phyloP scores from a whole-genome alignment of 2,888 invertebrate species.

The Orchestes rusci region DNA sequence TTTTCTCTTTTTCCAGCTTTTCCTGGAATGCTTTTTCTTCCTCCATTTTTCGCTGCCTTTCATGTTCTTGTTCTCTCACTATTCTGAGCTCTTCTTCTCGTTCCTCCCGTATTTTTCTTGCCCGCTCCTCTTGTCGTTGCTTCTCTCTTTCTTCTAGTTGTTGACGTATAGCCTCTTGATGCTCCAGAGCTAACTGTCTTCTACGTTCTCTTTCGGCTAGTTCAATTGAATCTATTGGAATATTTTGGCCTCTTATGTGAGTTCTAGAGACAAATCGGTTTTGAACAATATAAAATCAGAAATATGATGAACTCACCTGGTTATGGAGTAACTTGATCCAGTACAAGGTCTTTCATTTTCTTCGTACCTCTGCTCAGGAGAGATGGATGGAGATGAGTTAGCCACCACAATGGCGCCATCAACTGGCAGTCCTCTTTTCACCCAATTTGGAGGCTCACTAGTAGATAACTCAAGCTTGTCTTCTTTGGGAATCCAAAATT shows the following conservation, averaged over 20 bases:
- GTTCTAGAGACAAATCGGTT: slow-evolving; percentile 43
- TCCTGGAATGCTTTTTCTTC: slow-evolving; percentile 62
- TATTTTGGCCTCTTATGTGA: slow-evolving; percentile 79
- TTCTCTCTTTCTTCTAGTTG: slow-evolving; percentile 80
- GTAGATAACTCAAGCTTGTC: slow-evolving; percentile 25
- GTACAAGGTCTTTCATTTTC: slow-evolving; percentile 41
- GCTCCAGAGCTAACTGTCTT: slow-evolving; percentile 74
- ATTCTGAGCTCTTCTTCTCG: slow-evolving; percentile 72
- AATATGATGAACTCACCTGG: slow-evolving; percentile 28
- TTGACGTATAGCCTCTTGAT: slow-evolving; percentile 77
- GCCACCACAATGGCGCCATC: slow-evolving; percentile 46
- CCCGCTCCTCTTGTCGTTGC: slow-evolving; percentile 67
- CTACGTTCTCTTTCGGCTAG: slow-evolving; percentile 75
- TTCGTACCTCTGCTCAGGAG: slow-evolving; percentile 41
- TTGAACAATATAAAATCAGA: neutral
- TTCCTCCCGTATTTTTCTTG: slow-evolving; percentile 68
- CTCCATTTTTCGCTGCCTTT: slow-evolving; percentile 60
- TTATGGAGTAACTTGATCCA: slow-evolving; percentile 35
- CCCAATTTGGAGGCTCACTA: slow-evolving; percentile 47
- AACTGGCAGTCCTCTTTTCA: slow-evolving; percentile 47
- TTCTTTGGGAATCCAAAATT: slow-evolving; percentile 56
- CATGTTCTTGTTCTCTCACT: slow-evolving; percentile 63
- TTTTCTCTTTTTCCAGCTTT: slow-evolving; percentile 63
- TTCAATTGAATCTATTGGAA: slow-evolving; percentile 70
- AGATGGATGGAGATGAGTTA: slow-evolving; percentile 43